Conservation (phyloP, 2,113 vertebrate genomes). For the Balaeniceps rex region DNA sequence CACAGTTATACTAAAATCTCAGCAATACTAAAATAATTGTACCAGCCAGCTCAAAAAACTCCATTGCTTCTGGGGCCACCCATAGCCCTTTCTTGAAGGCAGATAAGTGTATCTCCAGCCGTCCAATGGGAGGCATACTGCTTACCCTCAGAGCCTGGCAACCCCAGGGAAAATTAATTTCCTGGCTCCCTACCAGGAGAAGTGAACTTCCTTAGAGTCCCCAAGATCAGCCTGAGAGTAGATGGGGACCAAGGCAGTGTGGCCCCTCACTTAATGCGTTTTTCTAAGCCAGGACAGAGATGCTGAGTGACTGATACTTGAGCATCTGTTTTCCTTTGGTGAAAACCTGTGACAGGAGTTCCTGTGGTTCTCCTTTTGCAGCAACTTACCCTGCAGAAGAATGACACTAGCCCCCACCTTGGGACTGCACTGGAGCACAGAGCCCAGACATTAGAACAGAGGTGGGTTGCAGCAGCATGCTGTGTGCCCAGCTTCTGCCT, state of each 20-base stretch:
- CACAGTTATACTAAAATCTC: background rate
- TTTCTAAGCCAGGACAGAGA: background rate
- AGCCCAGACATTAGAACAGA: background rate
- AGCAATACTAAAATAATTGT: background rate
- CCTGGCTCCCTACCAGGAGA: background rate
- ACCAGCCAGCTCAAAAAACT: background rate
- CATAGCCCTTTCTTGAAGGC: background rate
- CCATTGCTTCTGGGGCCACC: background rate
- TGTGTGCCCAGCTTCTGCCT: background rate
- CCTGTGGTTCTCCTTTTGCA: background rate
- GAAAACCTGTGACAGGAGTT: background rate
- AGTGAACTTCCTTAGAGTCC: background rate
- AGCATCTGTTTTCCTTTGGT: background rate
- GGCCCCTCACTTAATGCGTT: background rate
- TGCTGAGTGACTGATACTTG: background rate
- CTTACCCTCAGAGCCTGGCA: background rate
- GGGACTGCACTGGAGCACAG: background rate
- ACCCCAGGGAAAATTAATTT: background rate
- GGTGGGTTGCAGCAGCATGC: background rate
- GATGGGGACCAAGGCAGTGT: background rate
- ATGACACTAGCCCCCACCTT: background rate
- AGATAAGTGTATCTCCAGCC: background rate
- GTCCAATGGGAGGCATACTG: background rate
- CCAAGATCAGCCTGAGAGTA: background rate
- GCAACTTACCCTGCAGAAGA: background rate